Conservation (phyloP, 2,888 invertebrate species). For the Abrostola tripartita region DNA sequence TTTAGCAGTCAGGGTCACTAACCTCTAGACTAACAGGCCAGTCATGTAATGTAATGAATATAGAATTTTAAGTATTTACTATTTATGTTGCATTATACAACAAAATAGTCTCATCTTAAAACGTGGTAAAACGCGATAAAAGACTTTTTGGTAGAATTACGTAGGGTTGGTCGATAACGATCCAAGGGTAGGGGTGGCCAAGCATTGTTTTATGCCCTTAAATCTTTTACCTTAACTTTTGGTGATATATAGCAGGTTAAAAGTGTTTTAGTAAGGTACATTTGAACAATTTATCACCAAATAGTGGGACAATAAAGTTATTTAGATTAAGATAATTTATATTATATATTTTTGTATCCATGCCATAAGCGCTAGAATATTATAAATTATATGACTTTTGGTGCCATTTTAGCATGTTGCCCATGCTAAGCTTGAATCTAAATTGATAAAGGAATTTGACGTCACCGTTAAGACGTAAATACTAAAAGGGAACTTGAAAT, state of each 20-base stretch:
- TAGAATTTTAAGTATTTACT: too few species aligned
- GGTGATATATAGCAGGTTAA: constrained; percentile 54
- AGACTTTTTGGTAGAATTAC: constrained; percentile 30
- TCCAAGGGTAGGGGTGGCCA: constrained; percentile 20
- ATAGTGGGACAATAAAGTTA: constrained; percentile 1
- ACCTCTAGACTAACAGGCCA: too few species aligned
- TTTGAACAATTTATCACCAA: constrained; percentile 50
- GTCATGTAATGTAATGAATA: too few species aligned
- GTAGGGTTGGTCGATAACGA: constrained; percentile 42
- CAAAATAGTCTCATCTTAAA: constrained; percentile 11
- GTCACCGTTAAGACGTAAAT: too few species aligned
- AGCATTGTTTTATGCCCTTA: constrained; percentile 57
- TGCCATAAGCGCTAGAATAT: too few species aligned
- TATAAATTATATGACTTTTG: too few species aligned
- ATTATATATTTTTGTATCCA: background rate
- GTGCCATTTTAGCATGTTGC: too few species aligned
- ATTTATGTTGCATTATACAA: too few species aligned
- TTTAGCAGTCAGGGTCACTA: too few species aligned
- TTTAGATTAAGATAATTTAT: background rate
- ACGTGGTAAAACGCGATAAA: constrained; percentile 35
- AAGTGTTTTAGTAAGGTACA: constrained; percentile 54
- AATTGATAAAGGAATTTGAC: too few species aligned
- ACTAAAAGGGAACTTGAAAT: too few species aligned
- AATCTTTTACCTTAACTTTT: constrained; percentile 56
- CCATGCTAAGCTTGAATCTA: too few species aligned